Evolutionary conservation across 1,140 invertebrate genomes (phyloP).

Genomic region (Zaprionus inermis): DNA sequence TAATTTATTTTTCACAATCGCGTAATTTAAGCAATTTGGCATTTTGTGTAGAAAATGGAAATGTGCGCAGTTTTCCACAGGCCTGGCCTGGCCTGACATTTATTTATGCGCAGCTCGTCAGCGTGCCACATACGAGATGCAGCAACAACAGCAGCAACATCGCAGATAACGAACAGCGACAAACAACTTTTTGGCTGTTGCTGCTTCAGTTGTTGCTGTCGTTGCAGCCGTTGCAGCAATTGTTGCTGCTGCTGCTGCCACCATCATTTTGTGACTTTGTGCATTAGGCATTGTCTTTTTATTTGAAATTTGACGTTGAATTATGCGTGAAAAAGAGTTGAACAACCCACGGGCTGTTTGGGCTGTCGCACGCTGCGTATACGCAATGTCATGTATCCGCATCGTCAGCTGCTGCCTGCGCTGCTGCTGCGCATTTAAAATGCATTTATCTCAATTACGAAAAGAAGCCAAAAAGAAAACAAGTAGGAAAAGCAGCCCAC

Average conservation of each 20-base stretch:
- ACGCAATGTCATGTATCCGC: constrained; percentile 51
- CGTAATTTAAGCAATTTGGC: constrained; percentile 73
- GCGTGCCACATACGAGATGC: constrained; percentile 49
- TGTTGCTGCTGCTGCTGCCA: constrained; percentile 1
- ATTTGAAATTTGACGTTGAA: constrained; percentile 43
- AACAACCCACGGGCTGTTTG: constrained; percentile 14
- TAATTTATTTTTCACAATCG: constrained; percentile 54
- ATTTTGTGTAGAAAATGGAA: constrained; percentile 44
- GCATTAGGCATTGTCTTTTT: constrained; percentile 60
- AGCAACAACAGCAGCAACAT: constrained; percentile 11
- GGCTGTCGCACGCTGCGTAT: constrained; percentile 41
- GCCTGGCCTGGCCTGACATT: constrained; percentile 43
- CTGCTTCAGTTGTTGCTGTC: neutral
- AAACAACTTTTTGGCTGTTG: constrained; percentile 16
- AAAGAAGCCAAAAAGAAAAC: constrained; percentile 18
- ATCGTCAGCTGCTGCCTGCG: constrained; percentile 24
- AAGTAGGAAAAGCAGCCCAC: neutral
- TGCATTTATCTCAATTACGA: constrained; percentile 81
- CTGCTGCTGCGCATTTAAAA: constrained; percentile 70
- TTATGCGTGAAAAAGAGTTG: constrained; percentile 55
- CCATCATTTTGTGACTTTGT: constrained; percentile 56
- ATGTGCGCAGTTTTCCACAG: constrained; percentile 51
- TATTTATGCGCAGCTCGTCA: constrained; percentile 74
- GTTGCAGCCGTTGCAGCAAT: neutral
- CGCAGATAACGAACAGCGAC: constrained; percentile 32